Evolutionary conservation across 2,888 invertebrate species (phyloP).

Genomic region (Biston stratarius): DNA sequence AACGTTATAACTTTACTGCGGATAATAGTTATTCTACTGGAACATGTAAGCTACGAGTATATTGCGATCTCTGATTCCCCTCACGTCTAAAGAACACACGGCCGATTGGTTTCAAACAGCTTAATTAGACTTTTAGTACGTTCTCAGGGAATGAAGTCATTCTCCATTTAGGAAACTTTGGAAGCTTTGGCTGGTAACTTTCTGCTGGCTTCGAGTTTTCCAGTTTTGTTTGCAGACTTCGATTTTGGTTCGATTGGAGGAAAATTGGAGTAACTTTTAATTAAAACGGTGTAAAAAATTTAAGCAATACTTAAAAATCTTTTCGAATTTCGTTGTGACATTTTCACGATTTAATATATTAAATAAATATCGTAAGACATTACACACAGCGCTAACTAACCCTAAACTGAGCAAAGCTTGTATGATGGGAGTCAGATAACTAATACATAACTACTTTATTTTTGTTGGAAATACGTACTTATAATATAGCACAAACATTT

Average conservation of each 20-base stretch:
- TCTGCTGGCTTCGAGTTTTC: conserved; percentile 15
- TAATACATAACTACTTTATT: too few relatives aligned
- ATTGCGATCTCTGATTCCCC: conserved; percentile 3
- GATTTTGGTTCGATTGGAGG: background rate
- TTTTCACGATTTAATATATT: background rate
- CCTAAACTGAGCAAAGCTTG: too few relatives aligned
- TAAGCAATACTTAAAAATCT: background rate
- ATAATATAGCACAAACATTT: too few relatives aligned
- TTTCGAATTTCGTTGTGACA: background rate
- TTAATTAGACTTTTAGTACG: conserved; percentile 36
- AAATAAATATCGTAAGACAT: background rate
- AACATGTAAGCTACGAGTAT: conserved; percentile 3
- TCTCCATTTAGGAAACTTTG: conserved; percentile 31
- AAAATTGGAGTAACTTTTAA: conserved; percentile 9
- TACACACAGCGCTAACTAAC: too few relatives aligned
- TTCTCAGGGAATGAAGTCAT: conserved; percentile 32
- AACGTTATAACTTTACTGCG: background rate
- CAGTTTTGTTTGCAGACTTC: conserved; percentile 13
- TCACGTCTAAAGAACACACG: conserved; percentile 31
- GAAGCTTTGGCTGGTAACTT: conserved; percentile 20
- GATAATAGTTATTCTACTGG: conserved; percentile 12
- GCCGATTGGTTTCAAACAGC: conserved; percentile 36
- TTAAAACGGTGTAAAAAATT: background rate
- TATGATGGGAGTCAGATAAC: too few relatives aligned
- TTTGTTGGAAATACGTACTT: too few relatives aligned